phyloP scores from a whole-genome alignment of 2,888 invertebrate species.

The Megaustenia siamemsis region DNA sequence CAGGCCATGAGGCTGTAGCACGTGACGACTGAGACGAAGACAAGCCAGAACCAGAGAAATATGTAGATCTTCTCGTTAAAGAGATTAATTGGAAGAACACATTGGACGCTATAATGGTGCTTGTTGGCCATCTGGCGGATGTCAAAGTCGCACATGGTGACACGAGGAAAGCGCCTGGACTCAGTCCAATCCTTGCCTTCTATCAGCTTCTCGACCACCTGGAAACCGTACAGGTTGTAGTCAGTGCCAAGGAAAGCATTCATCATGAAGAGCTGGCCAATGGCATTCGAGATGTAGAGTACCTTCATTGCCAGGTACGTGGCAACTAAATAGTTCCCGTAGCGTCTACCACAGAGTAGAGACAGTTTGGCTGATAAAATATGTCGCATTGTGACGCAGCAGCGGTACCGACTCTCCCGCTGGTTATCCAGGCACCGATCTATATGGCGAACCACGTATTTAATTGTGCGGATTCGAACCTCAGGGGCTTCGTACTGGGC shows the following conservation, averaged over 20 bases:
- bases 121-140: constrained; percentile 78
- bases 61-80: constrained; percentile 80
- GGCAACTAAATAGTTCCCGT: constrained; percentile 81
- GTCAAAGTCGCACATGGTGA: constrained; percentile 79
- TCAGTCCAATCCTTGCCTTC: constrained; percentile 77
- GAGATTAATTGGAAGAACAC: constrained; percentile 76
- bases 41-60: constrained; percentile 80
- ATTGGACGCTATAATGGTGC: constrained; percentile 76
- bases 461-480: constrained; percentile 80
- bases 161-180: constrained; percentile 76
- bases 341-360: constrained; percentile 79
- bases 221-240: constrained; percentile 79
- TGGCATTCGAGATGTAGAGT: constrained; percentile 79
- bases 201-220: constrained; percentile 80
- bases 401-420: constrained; percentile 74
- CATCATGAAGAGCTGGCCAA: constrained; percentile 81
- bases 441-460: constrained; percentile 81
- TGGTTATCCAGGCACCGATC: constrained; percentile 81
- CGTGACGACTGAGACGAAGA: constrained; percentile 75
- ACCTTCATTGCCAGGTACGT: constrained; percentile 80
- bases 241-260: constrained; percentile 81
- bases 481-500: constrained; percentile 81
- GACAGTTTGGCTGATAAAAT: constrained; percentile 76
- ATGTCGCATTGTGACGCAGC: constrained; percentile 74
- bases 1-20: constrained; percentile 75